These are phyloP conservation scores for Lissocephala sabroskyi DNA, from an alignment of 2,888 invertebrate genomes.

Conservation along the genomic window DNA sequence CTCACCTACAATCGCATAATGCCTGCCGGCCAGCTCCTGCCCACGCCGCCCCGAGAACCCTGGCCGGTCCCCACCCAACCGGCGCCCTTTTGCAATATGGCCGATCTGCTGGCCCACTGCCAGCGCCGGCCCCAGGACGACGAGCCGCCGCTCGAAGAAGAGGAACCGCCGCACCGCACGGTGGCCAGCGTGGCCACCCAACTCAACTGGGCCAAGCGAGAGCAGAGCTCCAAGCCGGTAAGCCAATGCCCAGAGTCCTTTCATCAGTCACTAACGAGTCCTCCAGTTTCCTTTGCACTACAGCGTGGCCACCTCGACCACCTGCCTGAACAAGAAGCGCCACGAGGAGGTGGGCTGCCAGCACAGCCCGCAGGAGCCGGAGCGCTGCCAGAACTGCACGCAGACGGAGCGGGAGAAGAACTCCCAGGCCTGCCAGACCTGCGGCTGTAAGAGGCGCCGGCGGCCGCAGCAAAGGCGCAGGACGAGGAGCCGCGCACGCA, in stretches of 20 bases:
- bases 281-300: conserved; percentile 38
- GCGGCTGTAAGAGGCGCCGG: no score
- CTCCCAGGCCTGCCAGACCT: not conserved
- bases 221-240: conserved; percentile 26
- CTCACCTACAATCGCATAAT: conserved; percentile 43
- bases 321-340: conserved; percentile 13
- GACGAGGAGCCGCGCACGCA: no score
- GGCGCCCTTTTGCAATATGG: not conserved
- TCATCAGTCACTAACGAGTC: not conserved
- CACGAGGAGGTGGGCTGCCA: no score
- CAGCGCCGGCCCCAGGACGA: no score
- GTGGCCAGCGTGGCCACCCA: conserved; percentile 27
- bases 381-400: not conserved
- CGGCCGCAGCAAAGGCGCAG: no score
- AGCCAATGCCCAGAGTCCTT: conserved; percentile 1
- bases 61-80: not conserved
- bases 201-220: conserved; percentile 49
- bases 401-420: not conserved
- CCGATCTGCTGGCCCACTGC: conserved; percentile 1
- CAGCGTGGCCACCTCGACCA: conserved; percentile 46
- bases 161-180: not conserved
- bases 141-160: not conserved
- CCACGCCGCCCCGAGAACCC: not conserved
- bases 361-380: not conserved
- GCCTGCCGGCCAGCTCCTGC: conserved; percentile 25